Conservation (phyloP, 2,888 invertebrate genomes). For the Synergus gifuensis region DNA sequence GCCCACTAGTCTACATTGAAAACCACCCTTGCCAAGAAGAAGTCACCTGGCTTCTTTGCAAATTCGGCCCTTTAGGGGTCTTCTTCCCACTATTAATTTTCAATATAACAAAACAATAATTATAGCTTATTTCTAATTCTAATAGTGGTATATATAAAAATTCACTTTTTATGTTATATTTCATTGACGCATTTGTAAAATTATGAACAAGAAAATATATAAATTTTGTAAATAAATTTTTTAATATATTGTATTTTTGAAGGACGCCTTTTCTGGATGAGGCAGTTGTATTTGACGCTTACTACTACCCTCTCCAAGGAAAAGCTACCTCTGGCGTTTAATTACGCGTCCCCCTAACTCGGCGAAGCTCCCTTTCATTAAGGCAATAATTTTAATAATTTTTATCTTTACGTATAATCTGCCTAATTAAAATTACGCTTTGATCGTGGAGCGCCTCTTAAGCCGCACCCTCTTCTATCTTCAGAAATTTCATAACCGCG, state of each 20-base stretch:
- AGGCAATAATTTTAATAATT: conserved; percentile 78
- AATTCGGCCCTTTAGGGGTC: not conserved
- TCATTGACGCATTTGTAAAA: not conserved
- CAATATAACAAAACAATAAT: not conserved
- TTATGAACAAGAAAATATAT: too few species aligned
- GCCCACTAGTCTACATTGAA: conserved; percentile 48
- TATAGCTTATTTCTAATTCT: not conserved
- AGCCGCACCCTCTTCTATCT: conserved; percentile 60
- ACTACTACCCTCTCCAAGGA: conserved; percentile 57
- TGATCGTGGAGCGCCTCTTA: conserved; percentile 72
- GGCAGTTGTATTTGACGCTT: conserved; percentile 43
- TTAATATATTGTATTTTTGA: conserved; percentile 23
- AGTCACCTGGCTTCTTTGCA: conserved; percentile 12
- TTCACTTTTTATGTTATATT: not conserved
- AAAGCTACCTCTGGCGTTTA: conserved; percentile 71
- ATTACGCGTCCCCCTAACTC: conserved; percentile 74
- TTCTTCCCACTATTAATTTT: not conserved
- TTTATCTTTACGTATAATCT: conserved; percentile 77
- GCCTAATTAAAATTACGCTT: conserved; percentile 77
- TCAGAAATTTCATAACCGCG: conserved; percentile 47
- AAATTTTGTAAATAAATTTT: not conserved
- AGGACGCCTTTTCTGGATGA: conserved; percentile 50
- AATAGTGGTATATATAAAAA: not conserved
- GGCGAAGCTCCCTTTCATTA: conserved; percentile 76
- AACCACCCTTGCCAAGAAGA: conserved; percentile 47